Evolutionary conservation across 2,113 vertebrate species (phyloP).

Genomic region (Synchiropus splendidus): DNA sequence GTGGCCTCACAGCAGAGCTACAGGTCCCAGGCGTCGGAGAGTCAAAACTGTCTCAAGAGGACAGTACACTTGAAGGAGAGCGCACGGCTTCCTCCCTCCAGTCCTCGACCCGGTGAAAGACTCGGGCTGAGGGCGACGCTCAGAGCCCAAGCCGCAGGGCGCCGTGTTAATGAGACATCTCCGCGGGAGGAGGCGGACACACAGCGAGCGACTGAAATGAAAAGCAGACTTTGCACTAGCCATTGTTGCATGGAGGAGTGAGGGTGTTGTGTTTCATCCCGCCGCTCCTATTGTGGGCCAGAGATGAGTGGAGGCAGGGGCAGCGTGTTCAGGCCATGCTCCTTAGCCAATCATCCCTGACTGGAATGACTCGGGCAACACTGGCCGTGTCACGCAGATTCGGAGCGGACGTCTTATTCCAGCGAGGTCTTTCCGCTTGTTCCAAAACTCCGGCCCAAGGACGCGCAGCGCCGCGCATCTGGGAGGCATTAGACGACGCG

Average conservation of each 20-base stretch:
- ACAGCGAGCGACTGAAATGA: constrained; percentile 65
- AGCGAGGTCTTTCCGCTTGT: constrained; percentile 52
- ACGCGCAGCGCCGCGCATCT: constrained; percentile 40
- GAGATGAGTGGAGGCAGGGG: constrained; percentile 41
- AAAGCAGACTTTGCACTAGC: constrained; percentile 61
- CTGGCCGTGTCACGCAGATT: constrained; percentile 35
- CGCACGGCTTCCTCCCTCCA: constrained; percentile 14
- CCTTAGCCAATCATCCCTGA: constrained; percentile 50
- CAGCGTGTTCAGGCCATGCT: constrained; percentile 45
- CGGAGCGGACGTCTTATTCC: constrained; percentile 37
- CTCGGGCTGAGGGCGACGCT: constrained; percentile 29
- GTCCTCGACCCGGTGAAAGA: constrained; percentile 21
- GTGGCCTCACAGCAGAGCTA: no score
- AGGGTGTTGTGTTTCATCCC: constrained; percentile 55
- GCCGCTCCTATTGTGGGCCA: constrained; percentile 45
- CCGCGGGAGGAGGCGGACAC: constrained; percentile 65
- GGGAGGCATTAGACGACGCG: constrained; percentile 52
- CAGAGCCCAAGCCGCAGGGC: constrained; percentile 28
- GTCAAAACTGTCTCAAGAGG: constrained; percentile 23
- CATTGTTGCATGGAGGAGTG: constrained; percentile 51
- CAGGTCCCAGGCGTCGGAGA: no score
- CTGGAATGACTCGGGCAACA: constrained; percentile 42
- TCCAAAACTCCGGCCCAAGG: constrained; percentile 20
- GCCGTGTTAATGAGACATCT: constrained; percentile 65
- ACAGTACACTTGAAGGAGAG: constrained; percentile 23